Evolutionary conservation across 64 coral and sea anemone species (phyloP).

Genomic region (Pocillopora damicornis): DNA sequence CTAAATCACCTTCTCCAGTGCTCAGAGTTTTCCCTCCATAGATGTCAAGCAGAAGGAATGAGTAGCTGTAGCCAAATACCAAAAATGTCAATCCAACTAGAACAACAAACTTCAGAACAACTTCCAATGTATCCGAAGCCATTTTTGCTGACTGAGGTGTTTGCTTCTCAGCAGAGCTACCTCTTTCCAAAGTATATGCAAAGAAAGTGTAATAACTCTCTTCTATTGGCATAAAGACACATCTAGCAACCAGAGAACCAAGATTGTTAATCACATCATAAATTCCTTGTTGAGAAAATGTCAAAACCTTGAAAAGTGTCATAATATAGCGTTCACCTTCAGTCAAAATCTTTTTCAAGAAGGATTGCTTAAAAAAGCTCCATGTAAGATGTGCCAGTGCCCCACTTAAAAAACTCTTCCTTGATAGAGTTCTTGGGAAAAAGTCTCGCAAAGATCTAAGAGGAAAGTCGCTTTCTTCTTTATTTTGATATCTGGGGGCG

Average conservation of each 20-base stretch:
- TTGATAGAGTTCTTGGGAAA: slow-evolving; percentile 50
- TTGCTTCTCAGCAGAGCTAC: slow-evolving; percentile 65
- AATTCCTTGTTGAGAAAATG: slow-evolving; percentile 95
- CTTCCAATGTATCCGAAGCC: slow-evolving; percentile 71
- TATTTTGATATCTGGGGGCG: neutral
- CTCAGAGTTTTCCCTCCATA: slow-evolving; percentile 89
- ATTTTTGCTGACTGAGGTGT: slow-evolving; percentile 51
- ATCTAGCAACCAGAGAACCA: slow-evolving; percentile 83
- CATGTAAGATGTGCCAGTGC: slow-evolving; percentile 76
- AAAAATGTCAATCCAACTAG: slow-evolving; percentile 79
- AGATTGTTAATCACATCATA: slow-evolving; percentile 94
- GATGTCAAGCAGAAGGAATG: slow-evolving; percentile 83
- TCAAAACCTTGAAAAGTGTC: slow-evolving; percentile 88
- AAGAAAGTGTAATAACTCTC: slow-evolving; percentile 97
- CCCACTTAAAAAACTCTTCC: slow-evolving; percentile 62
- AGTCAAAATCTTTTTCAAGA: slow-evolving; percentile 91
- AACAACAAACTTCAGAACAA: slow-evolving; percentile 85
- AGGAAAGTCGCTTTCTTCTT: slow-evolving; percentile 57
- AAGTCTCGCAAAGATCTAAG: slow-evolving; percentile 68
- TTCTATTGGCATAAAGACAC: slow-evolving; percentile 93
- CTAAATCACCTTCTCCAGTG: slow-evolving; percentile 79
- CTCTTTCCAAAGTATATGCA: slow-evolving; percentile 63
- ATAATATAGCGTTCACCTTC: slow-evolving; percentile 97
- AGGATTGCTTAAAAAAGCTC: slow-evolving; percentile 95
- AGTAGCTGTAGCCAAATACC: slow-evolving; percentile 89